Evolutionary conservation across 1,140 invertebrate genomes (phyloP).

Genomic region (Trichomalopsis sarcophagae): DNA sequence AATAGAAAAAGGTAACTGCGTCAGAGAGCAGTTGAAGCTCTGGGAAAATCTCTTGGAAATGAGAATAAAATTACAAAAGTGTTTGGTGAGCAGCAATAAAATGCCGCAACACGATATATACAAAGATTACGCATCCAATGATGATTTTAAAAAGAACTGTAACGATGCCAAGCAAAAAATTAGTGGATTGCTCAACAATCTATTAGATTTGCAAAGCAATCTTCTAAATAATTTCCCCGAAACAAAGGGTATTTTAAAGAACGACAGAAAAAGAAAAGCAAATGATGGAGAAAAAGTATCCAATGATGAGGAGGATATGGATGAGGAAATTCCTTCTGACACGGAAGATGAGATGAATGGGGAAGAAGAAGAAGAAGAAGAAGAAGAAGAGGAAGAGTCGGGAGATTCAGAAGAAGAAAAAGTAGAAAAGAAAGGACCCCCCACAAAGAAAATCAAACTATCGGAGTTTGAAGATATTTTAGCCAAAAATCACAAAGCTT

Average conservation of each 20-base stretch:
- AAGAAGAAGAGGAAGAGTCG: constrained; percentile 72
- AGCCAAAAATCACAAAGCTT: constrained; percentile 78
- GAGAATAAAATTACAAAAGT: constrained; percentile 90
- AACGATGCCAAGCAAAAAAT: constrained; percentile 76
- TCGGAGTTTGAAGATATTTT: constrained; percentile 80
- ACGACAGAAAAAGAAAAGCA: constrained; percentile 57
- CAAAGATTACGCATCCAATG: constrained; percentile 72
- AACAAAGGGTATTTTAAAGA: constrained; percentile 74
- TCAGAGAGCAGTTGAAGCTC: constrained; percentile 84
- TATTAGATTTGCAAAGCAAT: constrained; percentile 77
- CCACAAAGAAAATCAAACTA: constrained; percentile 78
- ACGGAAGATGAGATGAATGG: constrained; percentile 72
- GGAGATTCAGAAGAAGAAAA: constrained; percentile 61
- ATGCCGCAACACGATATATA: constrained; percentile 81
- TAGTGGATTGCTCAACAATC: constrained; percentile 79
- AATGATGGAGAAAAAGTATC: constrained; percentile 54
- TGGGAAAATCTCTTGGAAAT: constrained; percentile 90
- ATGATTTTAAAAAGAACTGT: constrained; percentile 75
- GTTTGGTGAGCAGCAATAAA: constrained; percentile 83
- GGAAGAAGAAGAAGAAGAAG: constrained; percentile 65
- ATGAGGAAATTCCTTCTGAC: constrained; percentile 74
- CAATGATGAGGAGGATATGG: constrained; percentile 64
- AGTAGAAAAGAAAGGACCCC: constrained; percentile 66
- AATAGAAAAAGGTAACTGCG: constrained; percentile 85
- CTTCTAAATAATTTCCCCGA: constrained; percentile 81